Base-by-base conservation (phyloP, 2,113 vertebrate species). In the Rhineura floridana region DNA sequence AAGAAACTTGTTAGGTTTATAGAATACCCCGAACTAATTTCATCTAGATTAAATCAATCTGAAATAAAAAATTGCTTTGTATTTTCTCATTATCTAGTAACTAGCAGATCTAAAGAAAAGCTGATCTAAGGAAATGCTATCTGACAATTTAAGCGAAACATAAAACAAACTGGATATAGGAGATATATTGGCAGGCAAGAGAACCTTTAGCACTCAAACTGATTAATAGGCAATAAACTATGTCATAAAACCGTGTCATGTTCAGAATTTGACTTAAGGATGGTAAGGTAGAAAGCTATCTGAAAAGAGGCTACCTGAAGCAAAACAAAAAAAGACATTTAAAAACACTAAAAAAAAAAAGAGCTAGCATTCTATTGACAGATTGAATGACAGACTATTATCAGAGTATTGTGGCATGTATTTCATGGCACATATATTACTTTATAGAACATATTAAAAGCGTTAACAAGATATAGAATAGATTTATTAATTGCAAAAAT, bases 71-170 rank as follows among this genome's bases (percentile, higher is more conserved):
- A 93, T 93, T 77, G 87, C 79, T 92, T 94, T 92, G 89, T 94
- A 95, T 91, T 89, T 94, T 93, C 85, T 93, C 87, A 92, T 95
- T 92, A 92, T 75, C 86, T 65, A 88, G 88, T 81, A 94, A 90
- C 79, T 62, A 92, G 86, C 85, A 81, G 91, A 89, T 93, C 87
- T 88, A 65, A 81, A 91, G 93, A 91, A 88, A 76, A 88, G 87
- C 87, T 88, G 87, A 88, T 83, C 81, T 88, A 52, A 88, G 87
- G 55, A 63, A 78, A 44, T 25, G 76, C 80, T 76, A 52, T 83
- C 36, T 92, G 91, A 82, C 75, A 87, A 86, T 91, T 94, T 92
- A 95, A 90, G 67, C 72, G 89, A 95, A 91, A 88, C 86, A 90
- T 92, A 95, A 94, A 91, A 23, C 86, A 93, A 83, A 55, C 3